Conservation (phyloP, 2,888 invertebrate genomes). For the Cancer borealis region DNA sequence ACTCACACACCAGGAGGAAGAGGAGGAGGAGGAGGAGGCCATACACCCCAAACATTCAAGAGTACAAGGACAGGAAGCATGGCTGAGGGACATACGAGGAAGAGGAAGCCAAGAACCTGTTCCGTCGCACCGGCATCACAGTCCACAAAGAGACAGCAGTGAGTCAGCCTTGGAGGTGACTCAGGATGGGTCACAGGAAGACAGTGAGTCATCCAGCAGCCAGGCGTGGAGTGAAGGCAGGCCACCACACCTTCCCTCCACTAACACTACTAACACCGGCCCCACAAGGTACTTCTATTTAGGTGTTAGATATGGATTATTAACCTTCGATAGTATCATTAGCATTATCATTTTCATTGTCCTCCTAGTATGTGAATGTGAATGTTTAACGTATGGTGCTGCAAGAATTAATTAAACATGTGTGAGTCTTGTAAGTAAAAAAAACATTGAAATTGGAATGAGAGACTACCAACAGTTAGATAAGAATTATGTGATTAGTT, state of each 20-base stretch:
- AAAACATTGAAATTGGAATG: no score
- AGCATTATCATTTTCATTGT: no score
- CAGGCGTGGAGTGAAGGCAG: neutral
- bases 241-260: neutral
- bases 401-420: no score
- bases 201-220: neutral
- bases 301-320: no score
- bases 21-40: neutral
- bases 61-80: conserved; percentile 1
- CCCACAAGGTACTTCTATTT: neutral
- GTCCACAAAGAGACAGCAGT: neutral
- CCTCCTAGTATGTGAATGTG: no score
- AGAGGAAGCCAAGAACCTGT: neutral
- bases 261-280: neutral
- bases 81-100: neutral
- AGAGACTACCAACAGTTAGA: no score
- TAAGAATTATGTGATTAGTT: no score
- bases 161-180: neutral
- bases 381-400: no score
- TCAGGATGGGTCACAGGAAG: neutral
- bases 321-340: no score
- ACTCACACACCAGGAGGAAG: neutral
- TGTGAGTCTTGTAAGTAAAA: no score
- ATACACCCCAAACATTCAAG: neutral
- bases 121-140: neutral